Evolutionary conservation across 2,888 invertebrate species (phyloP).

Genomic region (Sphaerophoria rueppellii): DNA sequence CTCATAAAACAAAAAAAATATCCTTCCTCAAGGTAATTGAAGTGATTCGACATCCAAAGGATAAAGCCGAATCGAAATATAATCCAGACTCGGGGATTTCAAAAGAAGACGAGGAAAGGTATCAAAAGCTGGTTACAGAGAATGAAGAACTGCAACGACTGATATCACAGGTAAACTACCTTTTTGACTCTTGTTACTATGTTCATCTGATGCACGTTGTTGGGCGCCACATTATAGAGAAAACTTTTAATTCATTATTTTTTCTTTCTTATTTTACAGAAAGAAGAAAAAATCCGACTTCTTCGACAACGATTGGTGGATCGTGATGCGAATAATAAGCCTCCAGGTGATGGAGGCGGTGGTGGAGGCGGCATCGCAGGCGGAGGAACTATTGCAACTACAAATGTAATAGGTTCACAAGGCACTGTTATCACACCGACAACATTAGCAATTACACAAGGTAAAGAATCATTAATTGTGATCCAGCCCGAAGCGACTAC

Average conservation of each 20-base stretch:
- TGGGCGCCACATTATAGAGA: slow-evolving; percentile 1
- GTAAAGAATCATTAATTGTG: slow-evolving; percentile 83
- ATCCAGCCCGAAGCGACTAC: slow-evolving; percentile 89
- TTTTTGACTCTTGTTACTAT: not conserved
- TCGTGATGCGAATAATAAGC: slow-evolving; percentile 86
- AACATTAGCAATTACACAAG: slow-evolving; percentile 89
- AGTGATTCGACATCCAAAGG: slow-evolving; percentile 93
- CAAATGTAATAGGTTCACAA: slow-evolving; percentile 81
- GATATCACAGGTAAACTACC: slow-evolving; percentile 90
- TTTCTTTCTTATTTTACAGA: slow-evolving; percentile 84
- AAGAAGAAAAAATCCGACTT: slow-evolving; percentile 93
- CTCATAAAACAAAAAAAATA: not conserved
- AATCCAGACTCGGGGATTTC: slow-evolving; percentile 91
- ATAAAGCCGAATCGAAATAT: slow-evolving; percentile 93
- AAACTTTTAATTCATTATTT: slow-evolving; percentile 23
- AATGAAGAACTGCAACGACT: slow-evolving; percentile 98
- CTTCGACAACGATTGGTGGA: slow-evolving; percentile 91
- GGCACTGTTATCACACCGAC: slow-evolving; percentile 82
- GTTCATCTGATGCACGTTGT: not conserved
- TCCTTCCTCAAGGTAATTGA: slow-evolving; percentile 87
- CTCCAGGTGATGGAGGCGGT: slow-evolving; percentile 77
- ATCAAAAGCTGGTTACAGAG: slow-evolving; percentile 95
- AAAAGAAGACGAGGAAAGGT: slow-evolving; percentile 97
- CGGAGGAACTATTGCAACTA: slow-evolving; percentile 76
- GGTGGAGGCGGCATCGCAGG: slow-evolving; percentile 67